phyloP scores from a whole-genome alignment of 2,888 invertebrate species.

The Cephonodes hylas region DNA sequence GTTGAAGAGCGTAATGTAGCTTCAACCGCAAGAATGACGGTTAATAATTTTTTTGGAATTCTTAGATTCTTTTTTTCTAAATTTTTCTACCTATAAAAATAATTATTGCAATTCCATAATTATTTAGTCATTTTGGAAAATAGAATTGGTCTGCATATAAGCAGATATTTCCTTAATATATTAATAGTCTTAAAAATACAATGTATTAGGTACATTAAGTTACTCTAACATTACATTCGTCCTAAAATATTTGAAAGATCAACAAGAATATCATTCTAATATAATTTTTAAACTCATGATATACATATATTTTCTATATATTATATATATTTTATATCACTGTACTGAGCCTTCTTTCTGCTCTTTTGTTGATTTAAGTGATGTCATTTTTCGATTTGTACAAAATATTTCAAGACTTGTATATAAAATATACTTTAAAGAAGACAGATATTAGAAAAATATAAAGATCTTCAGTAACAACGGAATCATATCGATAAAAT shows the following conservation, averaged over 20 bases:
- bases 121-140: background rate
- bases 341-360: background rate
- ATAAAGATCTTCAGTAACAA: too few relatives aligned
- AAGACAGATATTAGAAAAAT: background rate
- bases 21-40: background rate
- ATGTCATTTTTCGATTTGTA: background rate
- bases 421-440: background rate
- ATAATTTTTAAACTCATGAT: background rate
- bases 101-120: background rate
- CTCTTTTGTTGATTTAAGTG: background rate
- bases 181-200: background rate
- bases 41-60: background rate
- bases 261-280: conserved; percentile 31
- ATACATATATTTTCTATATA: background rate
- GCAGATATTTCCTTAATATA: background rate
- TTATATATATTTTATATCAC: background rate
- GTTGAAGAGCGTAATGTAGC: background rate
- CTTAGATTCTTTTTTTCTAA: background rate
- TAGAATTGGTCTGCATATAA: background rate
- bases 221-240: conserved; percentile 29
- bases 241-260: conserved; percentile 42
- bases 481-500: background rate
- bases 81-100: background rate
- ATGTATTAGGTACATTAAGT: conserved; percentile 20
- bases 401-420: background rate